Conservation (phyloP, 2,888 invertebrate species). For the Ceriagrion tenellum region DNA sequence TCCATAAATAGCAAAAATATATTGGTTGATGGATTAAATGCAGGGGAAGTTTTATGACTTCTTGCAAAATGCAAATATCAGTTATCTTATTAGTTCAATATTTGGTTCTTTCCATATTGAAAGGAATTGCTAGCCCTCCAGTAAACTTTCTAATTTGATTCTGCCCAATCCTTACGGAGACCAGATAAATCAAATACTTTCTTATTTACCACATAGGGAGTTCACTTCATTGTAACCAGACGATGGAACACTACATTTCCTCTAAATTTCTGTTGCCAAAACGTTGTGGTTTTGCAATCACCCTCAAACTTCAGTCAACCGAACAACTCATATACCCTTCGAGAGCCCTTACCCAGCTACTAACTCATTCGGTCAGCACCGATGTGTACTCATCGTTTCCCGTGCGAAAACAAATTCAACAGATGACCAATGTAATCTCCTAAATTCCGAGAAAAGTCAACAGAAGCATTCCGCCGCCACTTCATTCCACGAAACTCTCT, state of each 20-base stretch:
- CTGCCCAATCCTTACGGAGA: too few relatives aligned
- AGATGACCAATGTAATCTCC: constrained; percentile 32
- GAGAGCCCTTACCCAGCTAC: background rate
- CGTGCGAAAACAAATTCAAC: constrained; percentile 2
- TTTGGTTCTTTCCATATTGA: too few relatives aligned
- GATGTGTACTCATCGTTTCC: background rate
- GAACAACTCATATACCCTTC: background rate
- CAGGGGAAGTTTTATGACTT: too few relatives aligned
- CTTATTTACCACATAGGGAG: too few relatives aligned
- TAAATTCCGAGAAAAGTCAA: background rate
- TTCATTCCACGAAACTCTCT: background rate
- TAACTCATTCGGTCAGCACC: background rate
- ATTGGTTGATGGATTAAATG: too few relatives aligned
- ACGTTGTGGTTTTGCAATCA: background rate
- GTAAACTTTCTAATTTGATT: too few relatives aligned
- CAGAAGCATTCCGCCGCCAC: background rate
- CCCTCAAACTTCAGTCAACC: background rate
- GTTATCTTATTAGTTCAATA: too few relatives aligned
- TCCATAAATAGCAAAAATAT: too few relatives aligned
- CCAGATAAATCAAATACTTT: too few relatives aligned
- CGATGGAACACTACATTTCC: background rate
- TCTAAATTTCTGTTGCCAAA: background rate
- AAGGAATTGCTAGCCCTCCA: too few relatives aligned
- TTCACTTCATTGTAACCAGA: too few relatives aligned
- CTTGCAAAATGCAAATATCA: too few relatives aligned